These are phyloP conservation scores for Staurois parvus DNA, from an alignment of 2,797 vertebrate genomes.

Conservation along the genomic window DNA sequence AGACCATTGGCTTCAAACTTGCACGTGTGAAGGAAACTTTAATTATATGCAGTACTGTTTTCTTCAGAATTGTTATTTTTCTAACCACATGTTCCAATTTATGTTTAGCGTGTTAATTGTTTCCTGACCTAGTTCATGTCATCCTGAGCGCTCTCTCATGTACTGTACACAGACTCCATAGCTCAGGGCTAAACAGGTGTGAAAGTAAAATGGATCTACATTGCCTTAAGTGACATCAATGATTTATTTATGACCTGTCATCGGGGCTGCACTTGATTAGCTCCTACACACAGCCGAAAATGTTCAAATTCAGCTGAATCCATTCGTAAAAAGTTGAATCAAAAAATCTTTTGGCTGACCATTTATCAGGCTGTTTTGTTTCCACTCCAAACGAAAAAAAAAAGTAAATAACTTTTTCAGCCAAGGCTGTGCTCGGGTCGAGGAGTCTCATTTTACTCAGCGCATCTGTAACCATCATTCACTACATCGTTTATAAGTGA, in stretches of 20 bases:
- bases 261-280: slow-evolving; percentile 4
- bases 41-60: no score
- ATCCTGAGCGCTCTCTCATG: not conserved
- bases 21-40: no score
- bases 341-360: slow-evolving; percentile 2
- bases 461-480: slow-evolving; percentile 21
- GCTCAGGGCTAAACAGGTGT: slow-evolving; percentile 55
- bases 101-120: slow-evolving; percentile 36
- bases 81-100: slow-evolving; percentile 1
- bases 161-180: slow-evolving; percentile 9
- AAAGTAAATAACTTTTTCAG: slow-evolving; percentile 29
- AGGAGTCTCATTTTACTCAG: slow-evolving; percentile 12
- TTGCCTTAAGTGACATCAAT: slow-evolving; percentile 13
- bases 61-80: not conserved
- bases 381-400: not conserved
- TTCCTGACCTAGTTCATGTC: slow-evolving; percentile 29
- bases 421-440: not conserved
- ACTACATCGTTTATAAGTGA: slow-evolving; percentile 15
- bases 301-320: not conserved
- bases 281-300: not conserved
- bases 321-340: not conserved
- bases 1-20: no score
- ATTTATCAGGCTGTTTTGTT: slow-evolving; percentile 5
- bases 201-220: slow-evolving; percentile 12
- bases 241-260: slow-evolving; percentile 13